phyloP scores from a whole-genome alignment of 2,113 vertebrate genomes.

The Suncus etruscus region DNA sequence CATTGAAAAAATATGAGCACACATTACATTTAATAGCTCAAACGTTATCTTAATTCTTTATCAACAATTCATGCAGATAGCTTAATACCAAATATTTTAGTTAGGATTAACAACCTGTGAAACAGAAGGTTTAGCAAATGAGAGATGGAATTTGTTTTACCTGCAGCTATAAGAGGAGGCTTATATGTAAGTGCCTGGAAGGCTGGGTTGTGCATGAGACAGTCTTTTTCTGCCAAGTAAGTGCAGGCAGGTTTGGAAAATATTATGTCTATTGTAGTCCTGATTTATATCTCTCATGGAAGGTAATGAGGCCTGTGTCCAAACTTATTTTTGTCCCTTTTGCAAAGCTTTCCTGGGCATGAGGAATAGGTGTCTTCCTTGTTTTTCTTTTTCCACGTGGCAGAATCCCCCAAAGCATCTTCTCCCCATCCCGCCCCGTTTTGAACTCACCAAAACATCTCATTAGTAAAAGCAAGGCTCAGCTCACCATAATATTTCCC shows the following conservation, averaged over 20 bases:
- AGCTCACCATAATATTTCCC: conserved; percentile 80
- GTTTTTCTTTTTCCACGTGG: conserved; percentile 71
- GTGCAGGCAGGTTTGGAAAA: conserved; percentile 84
- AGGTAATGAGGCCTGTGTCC: conserved; percentile 83
- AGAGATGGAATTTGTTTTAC: conserved; percentile 82
- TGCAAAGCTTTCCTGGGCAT: conserved; percentile 70
- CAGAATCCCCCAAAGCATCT: conserved; percentile 71
- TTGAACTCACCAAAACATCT: conserved; percentile 84
- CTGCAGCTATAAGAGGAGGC: conserved; percentile 64
- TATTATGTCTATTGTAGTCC: conserved; percentile 71
- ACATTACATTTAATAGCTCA: conserved; percentile 83
- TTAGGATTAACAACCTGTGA: conserved; percentile 84
- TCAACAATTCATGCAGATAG: conserved; percentile 85
- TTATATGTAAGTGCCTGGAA: conserved; percentile 65
- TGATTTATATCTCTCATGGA: conserved; percentile 80
- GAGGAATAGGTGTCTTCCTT: conserved; percentile 76
- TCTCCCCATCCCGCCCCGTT: conserved; percentile 54
- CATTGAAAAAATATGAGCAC: conserved; percentile 83
- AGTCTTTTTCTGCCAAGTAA: conserved; percentile 82
- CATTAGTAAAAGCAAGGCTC: conserved; percentile 83
- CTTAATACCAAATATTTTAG: conserved; percentile 84
- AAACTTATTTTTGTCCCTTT: conserved; percentile 78
- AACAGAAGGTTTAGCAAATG: conserved; percentile 71
- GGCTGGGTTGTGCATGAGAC: conserved; percentile 76
- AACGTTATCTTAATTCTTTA: conserved; percentile 88